A percentile compares a stretch with the other conserved stretches of the same genome.
Evolutionary conservation across 2,113 vertebrate genomes (phyloP).

Genomic region (Ploceus nigricollis): DNA sequence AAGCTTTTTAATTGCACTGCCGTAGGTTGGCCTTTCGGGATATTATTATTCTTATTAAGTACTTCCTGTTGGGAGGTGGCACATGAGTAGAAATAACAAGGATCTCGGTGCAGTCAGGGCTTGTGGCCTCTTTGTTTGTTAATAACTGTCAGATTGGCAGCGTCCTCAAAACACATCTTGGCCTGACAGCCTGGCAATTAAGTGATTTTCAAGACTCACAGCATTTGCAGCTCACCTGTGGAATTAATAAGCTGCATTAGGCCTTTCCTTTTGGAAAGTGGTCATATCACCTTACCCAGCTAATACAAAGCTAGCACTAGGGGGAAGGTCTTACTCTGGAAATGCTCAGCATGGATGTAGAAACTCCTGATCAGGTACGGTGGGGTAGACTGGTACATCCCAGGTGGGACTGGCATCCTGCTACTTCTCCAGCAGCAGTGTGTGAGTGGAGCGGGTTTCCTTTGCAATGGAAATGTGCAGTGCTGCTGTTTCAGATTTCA

Average conservation of each 20-base stretch:
- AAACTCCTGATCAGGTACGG: not conserved
- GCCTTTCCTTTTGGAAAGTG: not conserved
- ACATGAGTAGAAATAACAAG: conserved; percentile 69
- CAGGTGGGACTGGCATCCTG: not conserved
- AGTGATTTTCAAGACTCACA: conserved; percentile 29
- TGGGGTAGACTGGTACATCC: not conserved
- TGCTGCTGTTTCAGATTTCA: not conserved
- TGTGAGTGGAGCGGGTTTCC: not conserved
- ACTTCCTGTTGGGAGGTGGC: conserved; percentile 85
- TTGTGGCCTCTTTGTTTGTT: conserved; percentile 52
- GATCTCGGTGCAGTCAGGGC: conserved; percentile 11
- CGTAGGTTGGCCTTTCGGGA: conserved; percentile 80
- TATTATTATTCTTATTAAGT: conserved; percentile 89
- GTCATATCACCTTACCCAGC: not conserved
- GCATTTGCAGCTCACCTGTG: not conserved
- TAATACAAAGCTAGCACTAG: not conserved
- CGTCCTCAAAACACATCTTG: conserved; percentile 12
- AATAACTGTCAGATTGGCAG: conserved; percentile 57
- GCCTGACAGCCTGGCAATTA: conserved; percentile 17
- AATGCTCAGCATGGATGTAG: not conserved
- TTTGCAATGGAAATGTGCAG: not conserved
- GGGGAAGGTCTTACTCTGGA: not conserved
- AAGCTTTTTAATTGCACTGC: conserved; percentile 83
- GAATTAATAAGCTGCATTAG: conserved; percentile 34
- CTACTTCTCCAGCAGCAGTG: rapidly evolving